A percentile compares a stretch with the other conserved stretches of the same genome.
Evolutionary conservation across 2,113 vertebrate species (phyloP).

Genomic region (Lutjanus erythropterus): DNA sequence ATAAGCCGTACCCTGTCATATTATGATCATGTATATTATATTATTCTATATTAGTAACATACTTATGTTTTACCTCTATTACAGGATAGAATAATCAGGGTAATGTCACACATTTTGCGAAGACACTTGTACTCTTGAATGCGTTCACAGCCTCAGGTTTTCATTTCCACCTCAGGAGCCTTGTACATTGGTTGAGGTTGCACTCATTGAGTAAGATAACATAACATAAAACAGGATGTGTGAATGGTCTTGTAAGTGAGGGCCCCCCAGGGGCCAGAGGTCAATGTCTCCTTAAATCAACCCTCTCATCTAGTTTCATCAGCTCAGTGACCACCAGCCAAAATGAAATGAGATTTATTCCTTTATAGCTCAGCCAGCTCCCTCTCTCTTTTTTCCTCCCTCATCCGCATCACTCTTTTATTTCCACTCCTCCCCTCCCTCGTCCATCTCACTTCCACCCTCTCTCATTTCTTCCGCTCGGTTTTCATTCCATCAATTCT

Average conservation of each 20-base stretch:
- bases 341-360: slow-evolving; percentile 57
- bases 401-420: background rate
- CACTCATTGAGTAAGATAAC: slow-evolving; percentile 11
- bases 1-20: too few relatives aligned
- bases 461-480: background rate
- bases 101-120: background rate
- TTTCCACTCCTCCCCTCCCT: background rate
- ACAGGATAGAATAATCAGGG: background rate
- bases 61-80: background rate
- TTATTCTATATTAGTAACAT: background rate
- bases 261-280: slow-evolving; percentile 29
- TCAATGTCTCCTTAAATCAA: slow-evolving; percentile 56
- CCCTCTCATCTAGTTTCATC: slow-evolving; percentile 51
- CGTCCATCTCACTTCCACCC: background rate
- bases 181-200: background rate
- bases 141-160: background rate
- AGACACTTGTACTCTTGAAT: background rate
- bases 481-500: background rate
- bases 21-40: background rate
- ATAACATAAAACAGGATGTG: slow-evolving; percentile 12
- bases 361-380: slow-evolving; percentile 5
- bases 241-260: slow-evolving; percentile 31
- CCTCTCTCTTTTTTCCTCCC: background rate
- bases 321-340: slow-evolving; percentile 43
- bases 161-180: background rate